Percentiles rank a stretch among this genome's conserved stretches.
Evolutionary conservation across 2,797 vertebrate genomes (phyloP).

Genomic region (Myotis myotis): DNA sequence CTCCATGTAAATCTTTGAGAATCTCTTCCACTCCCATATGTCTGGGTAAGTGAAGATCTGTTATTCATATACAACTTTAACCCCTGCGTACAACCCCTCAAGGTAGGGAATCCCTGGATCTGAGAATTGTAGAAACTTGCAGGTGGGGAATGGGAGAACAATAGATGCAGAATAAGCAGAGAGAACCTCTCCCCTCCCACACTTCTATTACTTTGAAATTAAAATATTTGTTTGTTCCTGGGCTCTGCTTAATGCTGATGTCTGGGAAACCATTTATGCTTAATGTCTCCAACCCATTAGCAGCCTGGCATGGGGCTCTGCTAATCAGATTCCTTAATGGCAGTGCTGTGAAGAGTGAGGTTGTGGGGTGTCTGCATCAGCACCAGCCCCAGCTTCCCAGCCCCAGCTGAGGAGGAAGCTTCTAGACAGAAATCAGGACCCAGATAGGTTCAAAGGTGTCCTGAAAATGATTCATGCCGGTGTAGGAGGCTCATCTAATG

Average conservation of each 20-base stretch:
- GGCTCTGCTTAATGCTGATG: constrained; percentile 20
- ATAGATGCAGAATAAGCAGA: background rate
- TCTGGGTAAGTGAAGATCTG: background rate
- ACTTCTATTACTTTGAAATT: constrained; percentile 48
- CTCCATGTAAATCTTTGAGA: background rate
- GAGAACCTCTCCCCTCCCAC: background rate
- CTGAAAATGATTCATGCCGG: background rate
- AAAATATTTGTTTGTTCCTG: constrained; percentile 72
- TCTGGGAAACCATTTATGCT: constrained; percentile 66
- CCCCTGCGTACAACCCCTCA: background rate
- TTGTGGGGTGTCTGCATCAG: background rate
- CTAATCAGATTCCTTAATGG: constrained; percentile 72
- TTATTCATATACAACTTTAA: background rate
- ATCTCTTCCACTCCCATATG: background rate
- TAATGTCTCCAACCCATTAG: constrained; percentile 71
- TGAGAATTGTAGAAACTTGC: constrained; percentile 1
- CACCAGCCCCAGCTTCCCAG: constrained; percentile 5
- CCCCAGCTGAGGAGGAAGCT: constrained; percentile 53
- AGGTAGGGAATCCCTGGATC: background rate
- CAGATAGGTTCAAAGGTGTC: background rate
- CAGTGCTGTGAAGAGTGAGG: constrained; percentile 3
- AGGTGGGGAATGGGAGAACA: background rate
- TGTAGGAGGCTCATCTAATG: background rate
- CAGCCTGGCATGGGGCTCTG: constrained; percentile 56
- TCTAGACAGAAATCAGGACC: constrained; percentile 49